phyloP scores from a whole-genome alignment of 2,888 invertebrate species.

The Nezara viridula region DNA sequence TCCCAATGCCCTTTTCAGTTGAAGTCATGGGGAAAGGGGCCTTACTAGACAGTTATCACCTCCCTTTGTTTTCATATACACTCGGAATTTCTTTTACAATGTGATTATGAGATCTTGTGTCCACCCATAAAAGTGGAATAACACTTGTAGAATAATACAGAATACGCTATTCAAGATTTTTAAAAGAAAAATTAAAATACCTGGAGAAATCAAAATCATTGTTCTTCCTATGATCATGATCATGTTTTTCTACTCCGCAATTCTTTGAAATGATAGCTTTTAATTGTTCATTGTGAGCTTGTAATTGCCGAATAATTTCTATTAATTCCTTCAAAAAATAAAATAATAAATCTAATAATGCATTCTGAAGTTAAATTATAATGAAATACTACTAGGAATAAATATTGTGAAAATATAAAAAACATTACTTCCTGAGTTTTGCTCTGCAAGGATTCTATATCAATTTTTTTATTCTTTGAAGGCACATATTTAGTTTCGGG shows the following conservation, averaged over 20 bases:
- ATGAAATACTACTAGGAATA: not conserved
- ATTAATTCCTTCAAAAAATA: constrained; percentile 76
- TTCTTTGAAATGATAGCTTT: constrained; percentile 74
- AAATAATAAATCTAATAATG: not conserved
- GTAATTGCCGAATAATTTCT: constrained; percentile 78
- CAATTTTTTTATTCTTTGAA: constrained; percentile 32
- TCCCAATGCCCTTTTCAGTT: too few relatives aligned
- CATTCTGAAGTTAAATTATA: not conserved
- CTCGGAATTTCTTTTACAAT: too few relatives aligned
- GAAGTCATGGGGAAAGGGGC: too few relatives aligned
- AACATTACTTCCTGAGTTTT: constrained; percentile 37
- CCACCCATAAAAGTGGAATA: too few relatives aligned
- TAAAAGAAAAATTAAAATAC: constrained; percentile 54
- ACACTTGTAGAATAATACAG: too few relatives aligned
- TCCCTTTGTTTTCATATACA: too few relatives aligned
- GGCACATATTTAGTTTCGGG: constrained; percentile 12
- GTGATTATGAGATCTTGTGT: too few relatives aligned
- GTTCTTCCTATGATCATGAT: constrained; percentile 66
- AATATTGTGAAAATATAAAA: constrained; percentile 2
- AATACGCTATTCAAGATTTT: too few relatives aligned
- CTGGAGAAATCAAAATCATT: constrained; percentile 66
- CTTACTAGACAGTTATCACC: too few relatives aligned
- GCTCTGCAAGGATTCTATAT: constrained; percentile 10
- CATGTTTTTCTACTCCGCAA: constrained; percentile 21
- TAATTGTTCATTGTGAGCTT: constrained; percentile 84